Evolutionary conservation across 2,797 vertebrate genomes (phyloP).

Genomic region (Enteromius fasciolatus): DNA sequence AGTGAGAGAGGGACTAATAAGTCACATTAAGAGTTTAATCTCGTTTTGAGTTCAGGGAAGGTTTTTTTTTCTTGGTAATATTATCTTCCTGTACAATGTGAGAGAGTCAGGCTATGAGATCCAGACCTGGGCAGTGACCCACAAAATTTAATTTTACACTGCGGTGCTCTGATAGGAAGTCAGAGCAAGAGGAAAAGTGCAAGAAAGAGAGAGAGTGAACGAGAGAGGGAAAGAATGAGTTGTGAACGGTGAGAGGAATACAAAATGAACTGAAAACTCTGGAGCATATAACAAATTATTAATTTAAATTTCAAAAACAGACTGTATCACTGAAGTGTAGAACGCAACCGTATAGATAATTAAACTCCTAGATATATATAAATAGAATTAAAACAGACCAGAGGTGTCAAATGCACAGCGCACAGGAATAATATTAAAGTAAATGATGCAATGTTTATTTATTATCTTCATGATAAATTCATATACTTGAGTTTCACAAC

Average conservation of each 20-base stretch:
- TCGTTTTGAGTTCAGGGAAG: conserved; percentile 14
- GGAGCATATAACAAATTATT: background rate
- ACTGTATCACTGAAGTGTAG: conserved; percentile 1
- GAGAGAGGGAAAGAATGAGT: background rate
- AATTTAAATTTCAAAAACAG: background rate
- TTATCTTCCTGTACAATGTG: conserved; percentile 25
- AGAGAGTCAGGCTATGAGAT: conserved; percentile 59
- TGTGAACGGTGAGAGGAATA: conserved; percentile 7
- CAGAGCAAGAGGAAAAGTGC: conserved; percentile 67
- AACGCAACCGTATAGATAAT: background rate
- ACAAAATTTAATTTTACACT: conserved; percentile 72
- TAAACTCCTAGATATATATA: background rate
- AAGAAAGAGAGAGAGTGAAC: conserved; percentile 44
- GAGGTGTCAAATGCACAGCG: background rate
- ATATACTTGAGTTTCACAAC: background rate
- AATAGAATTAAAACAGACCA: background rate
- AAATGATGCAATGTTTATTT: background rate
- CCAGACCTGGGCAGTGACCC: conserved; percentile 75
- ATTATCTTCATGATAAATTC: background rate
- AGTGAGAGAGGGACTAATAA: conserved; percentile 29
- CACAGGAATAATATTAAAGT: background rate
- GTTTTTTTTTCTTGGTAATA: conserved; percentile 20
- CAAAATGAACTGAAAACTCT: background rate
- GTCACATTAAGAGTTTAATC: conserved; percentile 40
- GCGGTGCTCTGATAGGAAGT: conserved; percentile 70